Evolutionary conservation across 2,888 invertebrate species (phyloP), one percentile per base, ranked within the genome.

Genomic region (Ecdyonurus torrentis): DNA sequence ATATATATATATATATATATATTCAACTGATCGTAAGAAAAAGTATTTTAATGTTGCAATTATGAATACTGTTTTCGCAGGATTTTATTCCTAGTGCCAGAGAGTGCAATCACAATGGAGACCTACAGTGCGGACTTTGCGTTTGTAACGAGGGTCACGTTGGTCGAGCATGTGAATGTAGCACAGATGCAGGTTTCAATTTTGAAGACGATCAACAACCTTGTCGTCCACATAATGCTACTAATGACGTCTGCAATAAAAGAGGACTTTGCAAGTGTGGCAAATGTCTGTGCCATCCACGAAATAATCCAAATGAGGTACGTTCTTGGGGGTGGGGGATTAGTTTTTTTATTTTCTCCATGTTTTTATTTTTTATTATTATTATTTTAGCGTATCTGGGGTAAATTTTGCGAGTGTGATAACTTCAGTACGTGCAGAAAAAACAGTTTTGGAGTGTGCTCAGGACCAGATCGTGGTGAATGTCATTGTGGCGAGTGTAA

Each of bases 371-470:
- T n/a, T n/a, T n/a, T n/a, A n/a, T n/a, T n/a, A n/a, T n/a, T n/a
- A 37, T 37, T 37, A 7, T 55, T 25, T 23, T 64, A 72, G 71
- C 52, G 66, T 62, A 79, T 81, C 64, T 77, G 78, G 52, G 88
- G 89, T 0, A 74, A 79, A 64, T 87, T 77, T 71, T 93, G 93
- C 70, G 81, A 93, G 68, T 89, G 90, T 71, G 85, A 89, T 72
- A 83, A 85, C 71, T 84, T 82, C 70, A 55, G 55, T 5, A 85
- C 87, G 60, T 92, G 91, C 71, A 79, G 78, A 50, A 73, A 80
- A 25, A 72, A 76, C 69, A 75, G 80, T 66, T 76, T 77, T 10
- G 70, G 74, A 66, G 70, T 79, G 19, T 81, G 81, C 65, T 70
- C 78, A 1, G 84, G 83, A 1, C 37, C 37, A 10, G 37, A 37